phyloP scores from a whole-genome alignment of 2,113 vertebrate species.

The Athene noctua region DNA sequence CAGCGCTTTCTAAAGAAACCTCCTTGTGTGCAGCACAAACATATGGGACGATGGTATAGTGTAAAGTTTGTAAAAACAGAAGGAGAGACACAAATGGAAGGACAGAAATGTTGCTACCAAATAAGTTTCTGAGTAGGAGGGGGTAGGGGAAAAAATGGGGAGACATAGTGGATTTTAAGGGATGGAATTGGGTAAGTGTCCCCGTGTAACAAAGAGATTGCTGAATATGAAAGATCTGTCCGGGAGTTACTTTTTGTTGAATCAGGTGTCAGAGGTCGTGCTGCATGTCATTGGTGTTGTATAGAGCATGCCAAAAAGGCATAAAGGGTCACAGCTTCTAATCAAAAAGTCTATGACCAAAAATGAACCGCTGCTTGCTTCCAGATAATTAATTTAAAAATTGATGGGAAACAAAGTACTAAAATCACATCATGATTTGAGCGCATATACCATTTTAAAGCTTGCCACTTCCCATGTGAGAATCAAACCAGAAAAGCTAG shows the following conservation, averaged over 20 bases:
- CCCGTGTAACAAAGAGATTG: conserved; percentile 76
- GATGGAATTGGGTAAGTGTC: conserved; percentile 58
- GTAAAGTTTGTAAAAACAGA: conserved; percentile 81
- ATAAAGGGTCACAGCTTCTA: conserved; percentile 83
- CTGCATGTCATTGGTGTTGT: conserved; percentile 79
- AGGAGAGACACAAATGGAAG: conserved; percentile 63
- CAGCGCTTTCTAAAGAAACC: conserved; percentile 97
- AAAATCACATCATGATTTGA: conserved; percentile 66
- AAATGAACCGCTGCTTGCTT: conserved; percentile 91
- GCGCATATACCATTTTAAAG: conserved; percentile 32
- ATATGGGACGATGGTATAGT: conserved; percentile 87
- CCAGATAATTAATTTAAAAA: conserved; percentile 94
- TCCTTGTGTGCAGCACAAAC: conserved; percentile 92
- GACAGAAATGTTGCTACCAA: conserved; percentile 43
- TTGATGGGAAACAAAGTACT: conserved; percentile 80
- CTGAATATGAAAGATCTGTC: conserved; percentile 76
- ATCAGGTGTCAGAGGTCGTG: conserved; percentile 88
- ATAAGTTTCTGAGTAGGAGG: conserved; percentile 28
- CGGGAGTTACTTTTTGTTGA: conserved; percentile 84
- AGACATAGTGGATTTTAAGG: conserved; percentile 7
- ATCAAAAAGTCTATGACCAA: conserved; percentile 91
- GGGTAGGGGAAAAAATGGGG: background rate
- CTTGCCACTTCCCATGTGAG: background rate
- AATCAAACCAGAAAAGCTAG: background rate
- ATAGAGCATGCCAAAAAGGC: conserved; percentile 80